Conservation (phyloP, 2,113 vertebrate species). For the Pimephales promelas region DNA sequence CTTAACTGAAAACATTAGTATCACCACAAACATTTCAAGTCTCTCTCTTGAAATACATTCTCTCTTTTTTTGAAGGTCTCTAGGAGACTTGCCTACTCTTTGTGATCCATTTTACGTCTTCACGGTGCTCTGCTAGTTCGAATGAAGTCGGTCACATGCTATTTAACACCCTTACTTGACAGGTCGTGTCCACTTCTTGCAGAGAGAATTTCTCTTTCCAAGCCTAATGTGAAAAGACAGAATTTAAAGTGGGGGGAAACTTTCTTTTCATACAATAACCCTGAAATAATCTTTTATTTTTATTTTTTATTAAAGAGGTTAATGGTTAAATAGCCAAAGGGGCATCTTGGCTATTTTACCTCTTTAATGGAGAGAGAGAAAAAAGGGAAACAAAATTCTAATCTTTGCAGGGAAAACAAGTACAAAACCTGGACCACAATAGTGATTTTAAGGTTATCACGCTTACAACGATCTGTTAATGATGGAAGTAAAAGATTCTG, state of each 20-base stretch:
- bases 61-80: neutral
- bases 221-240: neutral
- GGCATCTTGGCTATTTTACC: neutral
- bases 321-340: too few species aligned
- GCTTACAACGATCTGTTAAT: neutral
- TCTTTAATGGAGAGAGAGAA: neutral
- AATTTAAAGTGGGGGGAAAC: neutral
- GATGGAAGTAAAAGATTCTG: neutral
- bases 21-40: conserved; percentile 30
- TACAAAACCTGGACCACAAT: neutral
- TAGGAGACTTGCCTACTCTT: neutral
- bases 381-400: neutral
- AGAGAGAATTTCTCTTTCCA: neutral
- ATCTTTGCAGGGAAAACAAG: too few species aligned
- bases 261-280: neutral
- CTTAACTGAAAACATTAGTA: conserved; percentile 60
- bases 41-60: neutral
- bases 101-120: neutral
- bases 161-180: conserved; percentile 11
- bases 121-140: neutral
- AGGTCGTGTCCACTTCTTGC: neutral
- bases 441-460: neutral
- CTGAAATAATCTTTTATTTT: too few species aligned
- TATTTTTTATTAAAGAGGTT: too few species aligned
- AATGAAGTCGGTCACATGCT: neutral